Evolutionary conservation across 53 echinoderm and acorn worm genomes (phyloP), one percentile per base, ranked within the genome.

Genomic region (Echinarachnius parma): DNA sequence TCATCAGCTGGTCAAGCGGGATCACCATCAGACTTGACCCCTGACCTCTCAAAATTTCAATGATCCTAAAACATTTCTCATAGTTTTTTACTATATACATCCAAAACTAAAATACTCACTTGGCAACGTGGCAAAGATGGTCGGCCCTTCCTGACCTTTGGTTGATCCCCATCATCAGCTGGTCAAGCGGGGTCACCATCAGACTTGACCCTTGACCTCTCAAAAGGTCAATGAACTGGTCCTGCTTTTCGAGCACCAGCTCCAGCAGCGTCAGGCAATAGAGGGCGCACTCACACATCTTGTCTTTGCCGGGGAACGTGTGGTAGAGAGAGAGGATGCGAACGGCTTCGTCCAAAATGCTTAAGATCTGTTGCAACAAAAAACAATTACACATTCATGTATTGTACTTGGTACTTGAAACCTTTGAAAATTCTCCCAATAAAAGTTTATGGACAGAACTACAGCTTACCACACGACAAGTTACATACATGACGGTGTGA

Each of bases 131-230:
- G 44, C 91, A 82, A 25, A 98, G 75, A 39, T 98, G 98, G 53
- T 98, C 98, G 21, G 98, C 91, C 1, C 75, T 79, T 33, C 88
- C 85, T 0, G 98, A 78, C 5, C 88, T 62, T 8, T 88, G 91
- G 57, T 91, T 96, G 60, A 96, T 96, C 3, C 86, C 87, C 96
- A 96, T 87, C 60, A 96, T 67, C 2, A 96, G 75, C 54, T 91
- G 84, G 53, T 91, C 91, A 66, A 96, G 87, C 2, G 88, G 88
- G 31, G 84, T 91, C 23, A 91, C 91, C 80, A 96, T 84, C 78
- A 83, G 74, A 74, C 87, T 75, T 22, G 91, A 91, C 66, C 84
- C 87, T 31, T 91, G 84, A 48, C 82, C 68, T 61, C 96, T 75
- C 46, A 96, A 60, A 21, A 96, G 87, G 81, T 96, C 88, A 48